Percentiles rank a stretch among this genome's conserved stretches.
Conservation (phyloP, 2,888 invertebrate species). For the Pardosa pseudoannulata region DNA sequence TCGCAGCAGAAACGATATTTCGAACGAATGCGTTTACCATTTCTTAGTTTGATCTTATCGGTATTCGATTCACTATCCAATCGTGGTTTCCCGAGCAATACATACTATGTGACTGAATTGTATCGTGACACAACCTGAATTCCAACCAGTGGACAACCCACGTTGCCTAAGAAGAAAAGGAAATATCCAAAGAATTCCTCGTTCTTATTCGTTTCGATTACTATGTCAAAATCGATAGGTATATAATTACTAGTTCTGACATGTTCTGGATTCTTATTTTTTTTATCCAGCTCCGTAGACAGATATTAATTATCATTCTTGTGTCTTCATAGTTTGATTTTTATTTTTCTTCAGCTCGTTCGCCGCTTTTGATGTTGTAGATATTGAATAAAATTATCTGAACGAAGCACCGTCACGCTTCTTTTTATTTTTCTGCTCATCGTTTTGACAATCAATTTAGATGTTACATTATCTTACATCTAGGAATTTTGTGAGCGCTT, state of each 20-base stretch:
- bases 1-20: neutral
- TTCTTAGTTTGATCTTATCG: neutral
- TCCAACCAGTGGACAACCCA: neutral
- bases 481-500: neutral
- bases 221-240: constrained; percentile 2
- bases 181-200: neutral
- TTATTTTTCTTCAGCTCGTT: neutral
- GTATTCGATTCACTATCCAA: neutral
- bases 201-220: neutral
- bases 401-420: neutral
- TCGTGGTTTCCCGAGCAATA: neutral
- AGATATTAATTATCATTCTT: neutral
- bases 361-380: neutral
- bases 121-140: neutral
- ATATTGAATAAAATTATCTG: neutral
- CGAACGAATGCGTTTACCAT: neutral
- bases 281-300: neutral
- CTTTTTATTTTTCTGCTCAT: neutral
- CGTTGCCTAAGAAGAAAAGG: neutral
- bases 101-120: neutral
- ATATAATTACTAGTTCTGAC: constrained; percentile 6
- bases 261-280: neutral
- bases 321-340: neutral
- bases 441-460: neutral
- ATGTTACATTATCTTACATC: neutral